phyloP scores from a whole-genome alignment of 2,113 vertebrate genomes.

The Desmodus rotundus region DNA sequence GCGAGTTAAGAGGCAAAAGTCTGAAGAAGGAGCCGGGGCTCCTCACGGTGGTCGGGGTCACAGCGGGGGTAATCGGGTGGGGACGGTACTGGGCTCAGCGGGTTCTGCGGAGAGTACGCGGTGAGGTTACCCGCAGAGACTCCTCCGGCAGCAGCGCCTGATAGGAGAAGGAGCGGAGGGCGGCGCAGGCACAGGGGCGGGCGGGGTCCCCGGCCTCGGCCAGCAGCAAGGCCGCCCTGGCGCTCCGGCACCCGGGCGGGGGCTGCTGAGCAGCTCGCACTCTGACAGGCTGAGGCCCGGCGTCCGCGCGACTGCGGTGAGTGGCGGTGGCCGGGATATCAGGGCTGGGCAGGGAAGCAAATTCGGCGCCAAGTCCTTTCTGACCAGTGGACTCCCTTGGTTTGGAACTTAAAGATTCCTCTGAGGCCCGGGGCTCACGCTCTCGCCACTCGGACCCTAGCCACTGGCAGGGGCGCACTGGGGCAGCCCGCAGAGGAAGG shows the following conservation, averaged over 20 bases:
- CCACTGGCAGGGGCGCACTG: neutral
- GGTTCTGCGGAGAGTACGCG: slow-evolving; percentile 41
- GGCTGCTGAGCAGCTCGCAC: neutral
- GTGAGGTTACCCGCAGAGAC: slow-evolving; percentile 29
- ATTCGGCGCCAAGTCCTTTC: slow-evolving; percentile 73
- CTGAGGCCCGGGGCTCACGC: slow-evolving; percentile 51
- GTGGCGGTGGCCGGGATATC: slow-evolving; percentile 9
- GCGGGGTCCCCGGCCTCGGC: neutral
- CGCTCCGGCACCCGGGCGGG: neutral
- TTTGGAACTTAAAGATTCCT: slow-evolving; percentile 77
- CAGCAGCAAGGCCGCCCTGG: neutral
- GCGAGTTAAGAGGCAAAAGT: slow-evolving; percentile 53
- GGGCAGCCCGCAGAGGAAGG: neutral
- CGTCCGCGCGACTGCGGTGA: neutral
- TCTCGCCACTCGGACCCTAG: neutral
- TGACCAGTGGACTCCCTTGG: slow-evolving; percentile 68
- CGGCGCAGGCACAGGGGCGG: neutral
- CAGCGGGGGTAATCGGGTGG: no score
- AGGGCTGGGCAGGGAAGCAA: slow-evolving; percentile 65
- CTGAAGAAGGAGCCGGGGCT: neutral
- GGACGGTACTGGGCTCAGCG: neutral
- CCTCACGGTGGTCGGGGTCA: neutral
- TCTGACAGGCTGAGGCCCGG: neutral
- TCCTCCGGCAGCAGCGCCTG: neutral
- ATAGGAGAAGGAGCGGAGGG: neutral